phyloP scores from a whole-genome alignment of 2,797 vertebrate species.

The Lepilemur septentrionalis region DNA sequence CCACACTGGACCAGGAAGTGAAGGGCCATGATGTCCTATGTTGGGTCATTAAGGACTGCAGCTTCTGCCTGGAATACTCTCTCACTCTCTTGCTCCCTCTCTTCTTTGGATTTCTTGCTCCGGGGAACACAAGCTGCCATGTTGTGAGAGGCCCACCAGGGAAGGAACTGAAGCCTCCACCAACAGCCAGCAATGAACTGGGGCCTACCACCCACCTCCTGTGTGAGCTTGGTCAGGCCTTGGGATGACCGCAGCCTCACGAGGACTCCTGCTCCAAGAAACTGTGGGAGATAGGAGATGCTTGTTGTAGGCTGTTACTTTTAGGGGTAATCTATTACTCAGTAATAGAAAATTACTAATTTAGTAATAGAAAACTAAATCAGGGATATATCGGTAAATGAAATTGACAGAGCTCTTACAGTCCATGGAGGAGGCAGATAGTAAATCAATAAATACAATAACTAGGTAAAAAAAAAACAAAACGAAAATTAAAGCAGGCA shows the following conservation, averaged over 20 bases:
- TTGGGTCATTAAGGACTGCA: fast-evolving
- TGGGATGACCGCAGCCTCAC: neutral
- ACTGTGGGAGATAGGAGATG: neutral
- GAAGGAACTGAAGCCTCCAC: neutral
- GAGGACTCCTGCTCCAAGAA: neutral
- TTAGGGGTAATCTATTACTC: neutral
- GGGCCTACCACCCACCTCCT: neutral
- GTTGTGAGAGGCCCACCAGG: neutral
- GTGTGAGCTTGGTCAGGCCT: neutral
- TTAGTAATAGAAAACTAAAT: neutral
- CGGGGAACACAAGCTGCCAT: neutral
- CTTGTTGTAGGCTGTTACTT: neutral
- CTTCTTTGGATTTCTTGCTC: neutral
- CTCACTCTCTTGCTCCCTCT: neutral
- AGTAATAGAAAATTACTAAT: neutral
- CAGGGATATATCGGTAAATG: neutral
- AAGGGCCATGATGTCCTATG: neutral
- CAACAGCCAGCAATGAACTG: neutral
- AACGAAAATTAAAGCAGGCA: neutral
- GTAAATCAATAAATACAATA: neutral
- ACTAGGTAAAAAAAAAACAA: neutral
- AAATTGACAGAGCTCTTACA: neutral
- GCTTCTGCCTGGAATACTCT: neutral
- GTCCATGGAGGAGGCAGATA: neutral
- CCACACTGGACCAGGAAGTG: neutral